Percentiles rank a stretch among this genome's conserved stretches.
Evolutionary conservation across 2,888 invertebrate genomes (phyloP).

Genomic region (Rhopalosiphum nymphaeae): DNA sequence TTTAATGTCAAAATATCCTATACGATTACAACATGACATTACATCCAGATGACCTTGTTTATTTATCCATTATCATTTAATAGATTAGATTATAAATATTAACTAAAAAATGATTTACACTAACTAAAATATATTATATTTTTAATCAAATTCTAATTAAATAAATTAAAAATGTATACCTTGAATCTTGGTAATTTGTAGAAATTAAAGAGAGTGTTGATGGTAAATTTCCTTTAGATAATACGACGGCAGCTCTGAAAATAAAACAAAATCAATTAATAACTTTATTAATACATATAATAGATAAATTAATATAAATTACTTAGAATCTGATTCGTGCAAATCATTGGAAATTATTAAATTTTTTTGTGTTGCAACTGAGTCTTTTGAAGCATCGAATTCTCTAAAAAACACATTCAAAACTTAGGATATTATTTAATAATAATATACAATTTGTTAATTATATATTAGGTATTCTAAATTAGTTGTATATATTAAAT

Average conservation of each 20-base stretch:
- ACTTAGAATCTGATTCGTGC: not conserved
- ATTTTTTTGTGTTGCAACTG: not conserved
- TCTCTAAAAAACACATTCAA: not conserved
- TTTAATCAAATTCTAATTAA: not conserved
- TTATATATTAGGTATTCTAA: not conserved
- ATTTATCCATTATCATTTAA: not conserved
- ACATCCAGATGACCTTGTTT: not conserved
- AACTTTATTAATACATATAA: not conserved
- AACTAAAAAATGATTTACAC: not conserved
- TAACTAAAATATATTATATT: not conserved
- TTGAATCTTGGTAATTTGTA: conserved; percentile 29
- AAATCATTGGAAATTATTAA: not conserved
- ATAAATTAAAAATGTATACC: not conserved
- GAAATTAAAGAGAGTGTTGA: conserved; percentile 24
- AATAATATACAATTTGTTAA: not conserved
- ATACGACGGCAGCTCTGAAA: not conserved
- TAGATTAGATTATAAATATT: not conserved
- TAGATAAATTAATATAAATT: not conserved
- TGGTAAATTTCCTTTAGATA: not conserved
- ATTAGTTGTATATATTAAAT: not conserved
- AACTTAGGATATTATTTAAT: not conserved
- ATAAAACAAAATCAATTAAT: not conserved
- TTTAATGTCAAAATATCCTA: not conserved
- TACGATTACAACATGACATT: not conserved
- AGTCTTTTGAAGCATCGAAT: not conserved